These are phyloP conservation scores for Umimayanthus chanpuru DNA, from an alignment of 92 coral and sea anemone species.

Conservation along the genomic window DNA sequence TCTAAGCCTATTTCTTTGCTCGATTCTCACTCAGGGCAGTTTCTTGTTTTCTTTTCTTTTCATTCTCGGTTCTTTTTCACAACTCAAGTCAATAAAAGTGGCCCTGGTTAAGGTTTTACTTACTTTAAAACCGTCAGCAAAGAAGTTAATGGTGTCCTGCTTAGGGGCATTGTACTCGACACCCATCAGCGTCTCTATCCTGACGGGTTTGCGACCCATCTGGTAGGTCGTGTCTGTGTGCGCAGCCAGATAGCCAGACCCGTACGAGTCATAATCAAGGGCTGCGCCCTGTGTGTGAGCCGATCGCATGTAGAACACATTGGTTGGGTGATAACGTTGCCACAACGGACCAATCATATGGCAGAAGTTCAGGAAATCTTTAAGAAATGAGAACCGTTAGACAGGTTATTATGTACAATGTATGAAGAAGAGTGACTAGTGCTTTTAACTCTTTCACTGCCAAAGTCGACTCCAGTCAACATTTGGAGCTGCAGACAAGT, in stretches of 20 bases:
- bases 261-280: constrained; percentile 39
- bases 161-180: constrained; percentile 38
- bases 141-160: constrained; percentile 40
- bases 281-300: constrained; percentile 29
- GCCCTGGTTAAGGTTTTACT: background rate
- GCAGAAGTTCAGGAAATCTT: constrained; percentile 33
- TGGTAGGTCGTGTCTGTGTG: constrained; percentile 44
- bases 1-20: too few relatives aligned
- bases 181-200: constrained; percentile 30
- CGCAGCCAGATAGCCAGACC: constrained; percentile 37
- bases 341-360: constrained; percentile 25
- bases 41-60: too few relatives aligned
- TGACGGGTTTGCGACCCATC: constrained; percentile 38
- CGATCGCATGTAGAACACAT: constrained; percentile 35
- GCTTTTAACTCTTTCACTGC: too few relatives aligned
- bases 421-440: too few relatives aligned
- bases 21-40: too few relatives aligned
- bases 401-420: too few relatives aligned
- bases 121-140: constrained; percentile 40
- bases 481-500: too few relatives aligned
- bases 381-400: background rate
- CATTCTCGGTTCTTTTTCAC: too few relatives aligned
- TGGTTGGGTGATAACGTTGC: constrained; percentile 46
- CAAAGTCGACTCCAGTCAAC: too few relatives aligned
- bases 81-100: too few relatives aligned